phyloP scores from a whole-genome alignment of 2,113 vertebrate species.

The Colinus virginianus region DNA sequence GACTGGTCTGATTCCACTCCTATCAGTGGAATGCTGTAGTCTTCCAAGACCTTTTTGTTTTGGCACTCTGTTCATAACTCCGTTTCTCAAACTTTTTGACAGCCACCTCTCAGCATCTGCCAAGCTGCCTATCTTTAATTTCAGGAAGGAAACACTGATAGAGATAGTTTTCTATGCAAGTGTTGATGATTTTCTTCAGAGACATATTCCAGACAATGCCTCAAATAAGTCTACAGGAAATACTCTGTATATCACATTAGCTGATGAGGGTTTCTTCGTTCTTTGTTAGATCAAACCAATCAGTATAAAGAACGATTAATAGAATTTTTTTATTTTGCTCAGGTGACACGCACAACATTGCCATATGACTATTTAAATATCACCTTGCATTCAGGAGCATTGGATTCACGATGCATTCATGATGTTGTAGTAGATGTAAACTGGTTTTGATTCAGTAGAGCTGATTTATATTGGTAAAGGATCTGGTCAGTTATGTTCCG shows the following conservation, averaged over 20 bases:
- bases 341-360: not conserved
- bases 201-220: not conserved
- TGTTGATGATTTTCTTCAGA: not conserved
- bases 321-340: not conserved
- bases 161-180: not conserved
- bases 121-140: conserved; percentile 1
- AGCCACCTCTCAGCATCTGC: not conserved
- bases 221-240: not conserved
- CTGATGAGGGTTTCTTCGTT: not conserved
- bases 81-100: not conserved
- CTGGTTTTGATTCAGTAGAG: not conserved
- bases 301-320: fast-evolving
- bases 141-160: not conserved
- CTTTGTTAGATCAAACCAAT: not conserved
- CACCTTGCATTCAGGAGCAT: not conserved
- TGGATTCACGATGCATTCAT: not conserved
- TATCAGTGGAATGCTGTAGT: not conserved
- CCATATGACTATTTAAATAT: not conserved
- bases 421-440: not conserved
- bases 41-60: not conserved
- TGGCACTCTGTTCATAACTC: not conserved
- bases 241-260: not conserved
- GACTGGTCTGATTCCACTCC: not conserved
- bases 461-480: not conserved
- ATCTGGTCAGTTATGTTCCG: not conserved